A percentile compares a stretch with the other conserved stretches of the same genome.
phyloP scores from a whole-genome alignment of 2,888 invertebrate species.

The Neoitamus cyanurus region DNA sequence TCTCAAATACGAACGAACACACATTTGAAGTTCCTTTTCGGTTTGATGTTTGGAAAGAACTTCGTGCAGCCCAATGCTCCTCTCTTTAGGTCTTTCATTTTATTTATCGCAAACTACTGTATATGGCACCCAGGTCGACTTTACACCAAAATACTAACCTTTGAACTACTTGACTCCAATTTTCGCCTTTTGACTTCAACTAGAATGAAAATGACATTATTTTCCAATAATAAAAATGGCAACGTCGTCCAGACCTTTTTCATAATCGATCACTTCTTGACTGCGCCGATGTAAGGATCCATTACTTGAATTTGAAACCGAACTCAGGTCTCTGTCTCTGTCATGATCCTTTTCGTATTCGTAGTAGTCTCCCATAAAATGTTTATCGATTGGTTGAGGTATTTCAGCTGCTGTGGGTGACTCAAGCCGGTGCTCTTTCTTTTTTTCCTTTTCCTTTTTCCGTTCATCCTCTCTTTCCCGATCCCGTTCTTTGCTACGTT shows the following conservation, averaged over 20 bases:
- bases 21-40: not conserved
- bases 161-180: slow-evolving; percentile 81
- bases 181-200: slow-evolving; percentile 84
- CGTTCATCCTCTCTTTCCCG: slow-evolving; percentile 62
- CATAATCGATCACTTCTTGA: slow-evolving; percentile 71
- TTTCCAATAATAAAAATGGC: not conserved
- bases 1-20: not conserved
- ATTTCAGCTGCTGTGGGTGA: slow-evolving; percentile 62
- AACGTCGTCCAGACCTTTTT: slow-evolving; percentile 69
- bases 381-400: slow-evolving; percentile 63
- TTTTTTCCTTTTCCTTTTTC: slow-evolving; percentile 69
- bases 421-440: slow-evolving; percentile 65
- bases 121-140: slow-evolving; percentile 57
- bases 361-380: slow-evolving; percentile 67
- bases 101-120: slow-evolving; percentile 52
- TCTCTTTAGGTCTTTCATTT: slow-evolving; percentile 49
- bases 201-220: slow-evolving; percentile 21
- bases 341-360: slow-evolving; percentile 65
- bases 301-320: slow-evolving; percentile 69
- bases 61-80: slow-evolving; percentile 51
- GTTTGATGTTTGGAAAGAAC: not conserved
- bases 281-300: slow-evolving; percentile 69
- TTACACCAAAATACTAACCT: slow-evolving; percentile 82
- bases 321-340: slow-evolving; percentile 71
- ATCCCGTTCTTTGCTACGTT: slow-evolving; percentile 50